These are phyloP conservation scores for Pachyuromys duprasi DNA, from an alignment of 2,797 vertebrate species.

Conservation along the genomic window DNA sequence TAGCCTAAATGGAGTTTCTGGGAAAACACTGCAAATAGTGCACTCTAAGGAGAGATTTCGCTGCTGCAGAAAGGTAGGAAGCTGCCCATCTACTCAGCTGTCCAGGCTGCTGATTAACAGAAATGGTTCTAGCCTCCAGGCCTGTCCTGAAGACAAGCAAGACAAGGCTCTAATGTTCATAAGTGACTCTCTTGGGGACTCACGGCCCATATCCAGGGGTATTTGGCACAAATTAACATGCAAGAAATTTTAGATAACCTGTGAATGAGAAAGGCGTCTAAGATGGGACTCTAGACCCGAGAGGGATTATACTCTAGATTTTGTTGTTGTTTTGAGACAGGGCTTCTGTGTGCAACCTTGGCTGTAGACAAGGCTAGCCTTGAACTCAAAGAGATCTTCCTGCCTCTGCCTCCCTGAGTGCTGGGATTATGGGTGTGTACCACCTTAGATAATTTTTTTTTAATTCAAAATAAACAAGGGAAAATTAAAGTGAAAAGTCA, in stretches of 20 bases:
- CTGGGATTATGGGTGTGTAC: no score
- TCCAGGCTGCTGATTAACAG: background rate
- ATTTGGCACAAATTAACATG: background rate
- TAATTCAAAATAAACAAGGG: background rate
- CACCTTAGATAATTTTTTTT: background rate
- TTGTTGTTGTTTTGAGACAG: background rate
- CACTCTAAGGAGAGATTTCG: background rate
- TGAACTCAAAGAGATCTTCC: no score
- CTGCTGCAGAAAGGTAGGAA: background rate
- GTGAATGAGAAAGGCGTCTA: background rate
- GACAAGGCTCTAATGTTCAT: background rate
- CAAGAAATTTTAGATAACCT: background rate
- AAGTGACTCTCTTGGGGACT: background rate
- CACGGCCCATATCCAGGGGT: background rate
- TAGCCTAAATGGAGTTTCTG: no score
- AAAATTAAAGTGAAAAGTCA: conserved; percentile 6
- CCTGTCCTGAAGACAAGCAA: background rate
- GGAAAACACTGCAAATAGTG: background rate
- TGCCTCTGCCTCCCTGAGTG: no score
- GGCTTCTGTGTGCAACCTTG: no score
- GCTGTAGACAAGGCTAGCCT: no score
- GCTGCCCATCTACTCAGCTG: background rate
- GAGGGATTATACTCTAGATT: background rate
- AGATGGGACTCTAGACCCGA: background rate
- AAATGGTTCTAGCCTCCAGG: background rate